phyloP scores from a whole-genome alignment of 1,140 invertebrate species.

The Pogonognathellus flavescens region DNA sequence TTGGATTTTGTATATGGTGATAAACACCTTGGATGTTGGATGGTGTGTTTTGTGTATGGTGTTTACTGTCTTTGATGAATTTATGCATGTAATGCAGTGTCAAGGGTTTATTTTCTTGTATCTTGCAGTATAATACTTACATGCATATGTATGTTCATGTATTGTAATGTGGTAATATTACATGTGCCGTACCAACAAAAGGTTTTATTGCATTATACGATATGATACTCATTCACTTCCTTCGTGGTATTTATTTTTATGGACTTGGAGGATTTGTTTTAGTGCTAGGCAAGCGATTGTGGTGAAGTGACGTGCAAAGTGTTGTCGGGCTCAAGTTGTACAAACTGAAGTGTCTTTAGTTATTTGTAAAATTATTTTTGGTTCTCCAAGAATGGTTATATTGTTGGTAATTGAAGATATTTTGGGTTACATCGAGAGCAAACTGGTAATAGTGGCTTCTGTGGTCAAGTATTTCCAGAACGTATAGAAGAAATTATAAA shows the following conservation, averaged over 20 bases:
- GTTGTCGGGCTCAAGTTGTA: neutral
- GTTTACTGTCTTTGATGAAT: neutral
- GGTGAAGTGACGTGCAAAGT: neutral
- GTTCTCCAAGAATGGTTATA: conserved; percentile 1
- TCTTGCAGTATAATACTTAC: neutral
- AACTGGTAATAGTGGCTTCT: conserved; percentile 20
- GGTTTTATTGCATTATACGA: neutral
- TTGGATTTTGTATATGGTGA: neutral
- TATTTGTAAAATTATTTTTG: conserved; percentile 17
- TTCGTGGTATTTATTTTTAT: conserved; percentile 19
- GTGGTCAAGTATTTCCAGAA: conserved; percentile 46
- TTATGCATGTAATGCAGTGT: neutral
- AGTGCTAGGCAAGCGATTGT: neutral
- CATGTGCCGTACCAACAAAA: neutral
- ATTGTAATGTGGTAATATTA: neutral
- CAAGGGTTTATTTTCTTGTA: conserved; percentile 24
- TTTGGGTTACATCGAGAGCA: conserved; percentile 35
- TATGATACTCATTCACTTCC: neutral
- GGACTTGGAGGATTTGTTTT: neutral
- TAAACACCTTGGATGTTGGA: too few relatives aligned
- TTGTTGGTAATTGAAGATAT: conserved; percentile 40
- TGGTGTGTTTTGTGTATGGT: too few relatives aligned
- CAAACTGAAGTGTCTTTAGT: conserved; percentile 26
- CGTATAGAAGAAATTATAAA: conserved; percentile 1
- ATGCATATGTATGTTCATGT: neutral